Base-by-base conservation (phyloP, 2,113 vertebrate species). In the Rhea americana region DNA sequence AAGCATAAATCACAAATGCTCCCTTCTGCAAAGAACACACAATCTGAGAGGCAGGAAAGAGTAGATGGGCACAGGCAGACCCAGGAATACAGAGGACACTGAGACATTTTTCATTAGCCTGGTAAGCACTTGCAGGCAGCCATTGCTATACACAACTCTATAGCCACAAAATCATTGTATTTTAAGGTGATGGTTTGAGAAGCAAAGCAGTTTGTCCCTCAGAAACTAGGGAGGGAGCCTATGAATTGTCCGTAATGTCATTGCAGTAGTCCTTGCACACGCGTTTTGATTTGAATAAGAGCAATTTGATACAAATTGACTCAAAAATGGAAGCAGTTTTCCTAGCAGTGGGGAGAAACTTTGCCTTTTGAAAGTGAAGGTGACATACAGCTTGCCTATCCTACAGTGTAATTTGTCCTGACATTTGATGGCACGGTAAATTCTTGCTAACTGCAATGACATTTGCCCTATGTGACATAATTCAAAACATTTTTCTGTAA, bases 401-500 rank as follows among this genome's bases (percentile, higher is more conserved):
- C 78, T 76, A 63, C 55, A 47, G 66, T 59, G 73, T 94, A 85
- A 85, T 87, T 87, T 88, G 59, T 91, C 82, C 80, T 73, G 82
- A 74, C 74, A 22, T 75, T 84, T 86, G 56, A 82, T 95, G 80
- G 84, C 82, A 32, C 21, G 37, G 48, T 73, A 83, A 85, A 68
- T 84, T 85, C 89, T 48, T 26, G 82, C 79, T 83, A 89, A 81
- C 62, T 91, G 71, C 62, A 41, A 7, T 80, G 85, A 45, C 39
- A 51, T 63, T 86, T 76, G 87, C 50, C 91, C 88, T 25, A 2
- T 55, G 76, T 91, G 89, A 89, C 89, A 89, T 89, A 79, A 90
- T 48, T 53, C 3, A 4, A 77, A 88, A 58, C 61, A 68, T 74
- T 93, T 61, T 82, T 89, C 77, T 67, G 32, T 93, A 89, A 78